phyloP scores from a whole-genome alignment of 2,113 vertebrate species.

The Ophthalmolycus amberensis region DNA sequence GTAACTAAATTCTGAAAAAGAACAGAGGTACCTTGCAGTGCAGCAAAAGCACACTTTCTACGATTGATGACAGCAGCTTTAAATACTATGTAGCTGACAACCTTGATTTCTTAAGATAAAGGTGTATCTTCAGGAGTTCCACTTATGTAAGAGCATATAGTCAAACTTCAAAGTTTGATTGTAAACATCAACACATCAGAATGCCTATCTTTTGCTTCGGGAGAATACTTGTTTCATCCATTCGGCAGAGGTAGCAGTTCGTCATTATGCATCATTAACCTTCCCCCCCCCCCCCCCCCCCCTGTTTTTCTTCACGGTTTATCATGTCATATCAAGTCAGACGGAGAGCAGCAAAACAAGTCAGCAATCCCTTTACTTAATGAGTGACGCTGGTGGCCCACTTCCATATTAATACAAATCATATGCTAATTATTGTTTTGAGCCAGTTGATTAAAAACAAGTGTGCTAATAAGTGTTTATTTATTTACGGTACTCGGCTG shows the following conservation, averaged over 20 bases:
- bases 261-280: conserved; percentile 60
- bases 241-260: neutral
- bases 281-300: neutral
- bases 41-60: neutral
- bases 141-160: neutral
- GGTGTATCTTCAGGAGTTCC: neutral
- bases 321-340: conserved; percentile 53
- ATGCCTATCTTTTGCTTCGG: conserved; percentile 11
- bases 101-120: neutral
- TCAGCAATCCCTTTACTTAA: conserved; percentile 63
- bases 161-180: conserved; percentile 15
- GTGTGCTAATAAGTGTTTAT: conserved; percentile 65
- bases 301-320: conserved; percentile 13
- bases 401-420: conserved; percentile 73
- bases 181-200: conserved; percentile 29
- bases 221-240: conserved; percentile 44
- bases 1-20: conserved; percentile 16
- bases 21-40: neutral
- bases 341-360: conserved; percentile 59
- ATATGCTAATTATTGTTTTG: conserved; percentile 78
- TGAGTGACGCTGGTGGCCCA: conserved; percentile 69
- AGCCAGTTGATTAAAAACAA: conserved; percentile 72
- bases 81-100: neutral
- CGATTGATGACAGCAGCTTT: neutral
- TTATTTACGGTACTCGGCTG: conserved; percentile 53